Evolutionary conservation across 2,888 invertebrate species (phyloP).

Genomic region (Cephonodes hylas): DNA sequence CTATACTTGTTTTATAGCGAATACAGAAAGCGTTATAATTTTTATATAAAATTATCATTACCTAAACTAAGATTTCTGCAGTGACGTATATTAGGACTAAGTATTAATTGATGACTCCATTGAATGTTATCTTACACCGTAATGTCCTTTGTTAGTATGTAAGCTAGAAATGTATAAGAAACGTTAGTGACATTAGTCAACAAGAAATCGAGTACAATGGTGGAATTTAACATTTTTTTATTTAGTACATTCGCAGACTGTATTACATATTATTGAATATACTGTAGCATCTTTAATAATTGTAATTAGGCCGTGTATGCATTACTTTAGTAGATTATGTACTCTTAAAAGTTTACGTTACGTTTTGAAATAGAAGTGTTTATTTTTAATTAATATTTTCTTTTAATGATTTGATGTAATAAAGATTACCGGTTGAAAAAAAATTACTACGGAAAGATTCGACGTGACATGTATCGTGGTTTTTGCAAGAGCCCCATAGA

Average conservation of each 20-base stretch:
- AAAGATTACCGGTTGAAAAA: background rate
- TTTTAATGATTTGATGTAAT: background rate
- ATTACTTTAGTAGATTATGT: too few relatives aligned
- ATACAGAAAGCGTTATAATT: background rate
- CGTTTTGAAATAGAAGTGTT: too few relatives aligned
- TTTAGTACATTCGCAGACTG: background rate
- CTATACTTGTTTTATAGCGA: background rate
- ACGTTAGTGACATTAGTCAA: slow-evolving; percentile 35
- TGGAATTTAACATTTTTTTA: background rate
- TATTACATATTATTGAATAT: background rate
- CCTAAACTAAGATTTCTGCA: slow-evolving; percentile 34
- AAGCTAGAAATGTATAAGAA: slow-evolving; percentile 69
- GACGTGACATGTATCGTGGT: background rate
- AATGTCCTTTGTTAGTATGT: slow-evolving; percentile 74
- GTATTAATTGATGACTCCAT: slow-evolving; percentile 47
- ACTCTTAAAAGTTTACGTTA: too few relatives aligned
- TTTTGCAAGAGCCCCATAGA: background rate
- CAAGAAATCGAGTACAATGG: background rate
- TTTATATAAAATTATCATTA: slow-evolving; percentile 8
- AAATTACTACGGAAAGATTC: background rate
- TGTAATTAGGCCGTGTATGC: background rate
- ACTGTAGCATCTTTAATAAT: background rate
- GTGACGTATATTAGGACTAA: slow-evolving; percentile 45
- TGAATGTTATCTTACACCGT: slow-evolving; percentile 76
- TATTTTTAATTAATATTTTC: background rate